Evolutionary conservation across 1,140 invertebrate genomes (phyloP).

Genomic region (Oncopeltus fasciatus): DNA sequence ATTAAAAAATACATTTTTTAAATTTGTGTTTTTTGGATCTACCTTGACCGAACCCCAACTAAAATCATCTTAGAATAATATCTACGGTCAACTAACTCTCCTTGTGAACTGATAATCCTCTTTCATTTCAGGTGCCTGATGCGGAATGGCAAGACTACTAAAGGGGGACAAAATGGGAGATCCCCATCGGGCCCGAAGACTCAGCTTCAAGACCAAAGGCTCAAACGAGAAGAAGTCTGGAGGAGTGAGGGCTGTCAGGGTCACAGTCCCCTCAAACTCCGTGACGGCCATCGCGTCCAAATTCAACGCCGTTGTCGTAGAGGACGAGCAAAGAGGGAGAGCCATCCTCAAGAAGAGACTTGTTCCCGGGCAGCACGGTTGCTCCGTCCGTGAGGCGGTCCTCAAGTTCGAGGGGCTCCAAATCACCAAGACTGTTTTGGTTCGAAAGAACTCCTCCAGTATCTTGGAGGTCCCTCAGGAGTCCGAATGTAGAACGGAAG

Average conservation of each 20-base stretch:
- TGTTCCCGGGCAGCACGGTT: no score
- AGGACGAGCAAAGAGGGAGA: constrained; percentile 1
- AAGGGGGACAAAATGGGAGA: not conserved
- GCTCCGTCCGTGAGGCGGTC: not conserved
- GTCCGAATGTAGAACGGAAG: not conserved
- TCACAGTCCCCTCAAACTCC: not conserved
- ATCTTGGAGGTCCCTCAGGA: not conserved
- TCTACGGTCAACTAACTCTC: no score
- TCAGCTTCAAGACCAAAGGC: not conserved
- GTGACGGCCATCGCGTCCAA: constrained; percentile 9
- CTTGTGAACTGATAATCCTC: no score
- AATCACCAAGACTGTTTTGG: constrained; percentile 1
- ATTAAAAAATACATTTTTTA: no score
- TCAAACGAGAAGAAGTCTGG: not conserved
- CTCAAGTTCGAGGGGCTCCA: constrained; percentile 9
- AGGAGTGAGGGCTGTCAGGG: not conserved
- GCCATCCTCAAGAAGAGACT: not conserved
- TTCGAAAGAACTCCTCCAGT: constrained; percentile 9
- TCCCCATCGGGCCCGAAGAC: not conserved
- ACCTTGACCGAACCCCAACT: no score
- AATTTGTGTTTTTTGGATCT: no score
- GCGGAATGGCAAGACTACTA: not conserved
- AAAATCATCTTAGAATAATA: no score
- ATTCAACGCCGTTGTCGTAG: constrained; percentile 16
- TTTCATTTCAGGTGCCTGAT: not conserved